These are phyloP conservation scores for Periparus ater DNA, from an alignment of 2,797 vertebrate genomes.

Conservation along the genomic window DNA sequence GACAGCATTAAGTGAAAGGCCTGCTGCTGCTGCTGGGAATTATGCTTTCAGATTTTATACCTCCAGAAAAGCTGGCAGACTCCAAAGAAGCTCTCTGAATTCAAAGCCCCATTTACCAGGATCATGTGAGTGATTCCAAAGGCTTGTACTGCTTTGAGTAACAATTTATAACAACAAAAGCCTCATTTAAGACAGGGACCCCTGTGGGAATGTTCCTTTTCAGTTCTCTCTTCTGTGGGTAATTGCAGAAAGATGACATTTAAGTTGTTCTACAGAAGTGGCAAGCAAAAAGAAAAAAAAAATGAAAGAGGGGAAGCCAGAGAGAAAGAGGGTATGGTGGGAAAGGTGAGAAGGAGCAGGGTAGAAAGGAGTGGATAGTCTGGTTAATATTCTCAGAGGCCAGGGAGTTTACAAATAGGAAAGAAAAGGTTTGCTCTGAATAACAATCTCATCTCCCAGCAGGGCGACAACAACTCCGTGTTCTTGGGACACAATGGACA, in stretches of 20 bases:
- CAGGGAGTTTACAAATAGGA: background rate
- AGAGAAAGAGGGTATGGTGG: background rate
- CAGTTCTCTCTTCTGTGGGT: conserved; percentile 65
- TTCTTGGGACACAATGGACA: background rate
- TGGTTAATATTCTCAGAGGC: background rate
- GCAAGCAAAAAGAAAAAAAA: conserved; percentile 49
- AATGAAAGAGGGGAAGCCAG: background rate
- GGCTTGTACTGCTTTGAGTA: conserved; percentile 74
- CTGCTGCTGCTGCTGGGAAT: background rate
- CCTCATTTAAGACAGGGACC: conserved; percentile 74
- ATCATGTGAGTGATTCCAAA: conserved; percentile 64
- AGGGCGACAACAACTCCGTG: background rate
- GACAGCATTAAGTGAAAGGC: background rate
- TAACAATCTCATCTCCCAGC: background rate
- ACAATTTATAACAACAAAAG: conserved; percentile 77
- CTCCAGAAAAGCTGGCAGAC: conserved; percentile 55
- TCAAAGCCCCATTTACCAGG: conserved; percentile 60
- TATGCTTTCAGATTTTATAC: conserved; percentile 3
- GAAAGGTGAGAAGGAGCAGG: conserved; percentile 11
- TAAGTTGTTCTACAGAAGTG: conserved; percentile 70
- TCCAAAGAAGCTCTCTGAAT: conserved; percentile 59
- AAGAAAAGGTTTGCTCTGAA: background rate
- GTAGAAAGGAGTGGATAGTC: background rate
- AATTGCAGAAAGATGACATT: conserved; percentile 75
- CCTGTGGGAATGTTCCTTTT: conserved; percentile 74